Evolutionary conservation across 2,113 vertebrate species (phyloP), one percentile per base, ranked within the genome.

Genomic region (Strix uralensis): DNA sequence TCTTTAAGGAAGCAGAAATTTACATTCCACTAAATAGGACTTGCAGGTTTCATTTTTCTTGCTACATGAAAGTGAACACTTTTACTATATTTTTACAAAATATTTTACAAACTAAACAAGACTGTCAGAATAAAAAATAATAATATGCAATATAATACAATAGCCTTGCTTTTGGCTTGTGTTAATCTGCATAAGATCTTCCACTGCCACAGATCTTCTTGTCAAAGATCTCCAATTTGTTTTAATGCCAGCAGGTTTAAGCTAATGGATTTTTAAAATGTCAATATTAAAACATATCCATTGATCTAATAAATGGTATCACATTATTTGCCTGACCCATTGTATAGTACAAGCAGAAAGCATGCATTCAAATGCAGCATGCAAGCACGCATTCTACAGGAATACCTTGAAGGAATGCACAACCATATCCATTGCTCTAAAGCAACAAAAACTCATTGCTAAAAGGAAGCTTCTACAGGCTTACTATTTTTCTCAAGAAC

Each of bases 231-330:
- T 61, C 36, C 49, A 10, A 2, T 54, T 77, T 55, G 75, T 67
- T 82, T 85, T 57, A 54, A 81, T 61, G 42, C 52, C 42, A 69
- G n/a, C 27, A 54, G 9, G 12, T 83, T 91, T 77, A 81, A 82
- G 52, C 15, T 86, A 91, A 88, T 90, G 78, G 70, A 85, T 89
- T 95, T 94, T 78, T 57, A 3, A 91, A 94, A 94, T 49, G 46
- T 58, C 85, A 61, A 55, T 88, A 80, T 78, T 90, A 92, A 92
- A 96, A 92, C 44, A 63, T 36, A 85, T 49, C 57, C 61, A 96
- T 88, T 67, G 82, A 94, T 93, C 72, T 52, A 93, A 81, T 54
- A 90, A 95, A 81, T 74, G 55, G 44, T 49, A 81, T 77, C 49
- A 42, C 67, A 38, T 81, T 71, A 90, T 83, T 78, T 63, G 29